A percentile compares a stretch with the other conserved stretches of the same genome.
Evolutionary conservation across 2,113 vertebrate species (phyloP).

Genomic region (Pongo abelii): DNA sequence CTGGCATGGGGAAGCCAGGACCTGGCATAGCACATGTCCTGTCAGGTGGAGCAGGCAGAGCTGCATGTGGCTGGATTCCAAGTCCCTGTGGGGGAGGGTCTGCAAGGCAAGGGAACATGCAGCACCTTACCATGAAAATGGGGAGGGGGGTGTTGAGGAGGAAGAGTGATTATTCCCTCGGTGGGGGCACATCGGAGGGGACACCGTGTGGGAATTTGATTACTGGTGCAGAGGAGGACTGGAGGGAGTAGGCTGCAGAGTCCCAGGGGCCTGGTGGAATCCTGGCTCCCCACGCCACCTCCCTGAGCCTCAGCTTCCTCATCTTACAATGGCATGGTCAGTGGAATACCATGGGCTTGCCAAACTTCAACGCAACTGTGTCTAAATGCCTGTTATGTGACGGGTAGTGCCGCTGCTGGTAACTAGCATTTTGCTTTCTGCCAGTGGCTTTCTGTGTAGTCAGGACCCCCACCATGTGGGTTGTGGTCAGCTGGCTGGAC

Average conservation of each 20-base stretch:
- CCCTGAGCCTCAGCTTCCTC: neutral
- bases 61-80: fast-evolving
- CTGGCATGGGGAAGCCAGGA: too few species aligned
- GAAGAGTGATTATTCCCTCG: fast-evolving
- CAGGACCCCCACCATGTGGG: neutral
- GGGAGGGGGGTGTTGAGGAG: too few species aligned
- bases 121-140: neutral
- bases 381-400: neutral
- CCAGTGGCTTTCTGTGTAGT: neutral
- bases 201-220: neutral
- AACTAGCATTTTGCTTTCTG: neutral
- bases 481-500: fast-evolving
- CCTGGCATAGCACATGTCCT: neutral
- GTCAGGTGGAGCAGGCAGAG: neutral
- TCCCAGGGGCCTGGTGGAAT: neutral
- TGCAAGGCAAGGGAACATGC: too few species aligned
- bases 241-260: neutral
- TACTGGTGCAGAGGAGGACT: neutral
- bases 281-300: neutral
- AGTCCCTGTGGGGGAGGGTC: neutral
- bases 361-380: neutral
- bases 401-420: fast-evolving
- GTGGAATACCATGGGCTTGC: neutral
- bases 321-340: neutral
- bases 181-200: fast-evolving